Conservation (phyloP, 2,113 vertebrate genomes). For the Nansenia antarctica region DNA sequence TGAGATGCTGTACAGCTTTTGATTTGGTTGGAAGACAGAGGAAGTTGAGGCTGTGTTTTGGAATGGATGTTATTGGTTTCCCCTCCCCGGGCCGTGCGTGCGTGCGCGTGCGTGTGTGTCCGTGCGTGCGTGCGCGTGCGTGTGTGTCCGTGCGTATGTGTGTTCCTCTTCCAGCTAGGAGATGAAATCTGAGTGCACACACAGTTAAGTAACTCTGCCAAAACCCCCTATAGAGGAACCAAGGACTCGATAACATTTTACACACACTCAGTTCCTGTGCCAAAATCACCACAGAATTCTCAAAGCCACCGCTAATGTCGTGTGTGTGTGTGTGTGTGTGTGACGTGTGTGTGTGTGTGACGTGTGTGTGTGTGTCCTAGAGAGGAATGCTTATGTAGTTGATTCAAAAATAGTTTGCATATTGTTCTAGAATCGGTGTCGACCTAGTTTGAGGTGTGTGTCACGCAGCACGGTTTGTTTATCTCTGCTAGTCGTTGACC, state of each 20-base stretch:
- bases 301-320: neutral
- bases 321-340: too few species aligned
- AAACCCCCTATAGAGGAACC: neutral
- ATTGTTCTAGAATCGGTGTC: constrained; percentile 62
- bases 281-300: neutral
- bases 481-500: constrained; percentile 50
- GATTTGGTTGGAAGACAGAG: constrained; percentile 51
- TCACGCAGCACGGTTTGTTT: constrained; percentile 53
- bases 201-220: neutral
- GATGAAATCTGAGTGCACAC: neutral
- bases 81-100: constrained; percentile 33
- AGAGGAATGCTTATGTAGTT: too few species aligned
- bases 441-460: constrained; percentile 60
- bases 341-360: too few species aligned
- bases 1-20: constrained; percentile 56
- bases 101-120: constrained; percentile 9
- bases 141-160: constrained; percentile 18
- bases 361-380: constrained; percentile 29
- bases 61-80: constrained; percentile 40
- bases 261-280: neutral
- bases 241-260: neutral
- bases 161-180: constrained; percentile 24
- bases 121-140: constrained; percentile 1
- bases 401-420: constrained; percentile 62
- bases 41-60: constrained; percentile 57